Evolutionary conservation across 2,113 vertebrate species (phyloP).

Genomic region (Prinia subflava): DNA sequence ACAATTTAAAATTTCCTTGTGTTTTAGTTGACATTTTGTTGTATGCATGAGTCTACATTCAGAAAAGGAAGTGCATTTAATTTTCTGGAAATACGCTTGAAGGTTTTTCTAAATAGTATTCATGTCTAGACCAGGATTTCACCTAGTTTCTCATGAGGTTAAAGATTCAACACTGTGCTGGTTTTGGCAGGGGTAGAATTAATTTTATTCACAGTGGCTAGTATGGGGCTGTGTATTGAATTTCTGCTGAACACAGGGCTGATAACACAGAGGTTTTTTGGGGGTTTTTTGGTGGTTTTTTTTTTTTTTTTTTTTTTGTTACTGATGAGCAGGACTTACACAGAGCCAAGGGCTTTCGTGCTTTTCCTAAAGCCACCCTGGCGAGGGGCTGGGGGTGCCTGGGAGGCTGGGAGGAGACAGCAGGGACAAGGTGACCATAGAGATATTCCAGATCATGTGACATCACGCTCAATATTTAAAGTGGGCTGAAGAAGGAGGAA

Average conservation of each 20-base stretch:
- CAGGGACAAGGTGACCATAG: not conserved
- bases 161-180: not conserved
- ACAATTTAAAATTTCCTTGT: not conserved
- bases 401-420: not conserved
- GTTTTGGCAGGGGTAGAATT: not conserved
- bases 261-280: not conserved
- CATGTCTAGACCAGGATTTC: not conserved
- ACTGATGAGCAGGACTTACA: not conserved
- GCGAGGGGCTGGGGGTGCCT: rapidly evolving
- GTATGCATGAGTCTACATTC: not conserved
- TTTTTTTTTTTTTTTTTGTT: not conserved
- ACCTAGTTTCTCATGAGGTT: not conserved
- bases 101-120: not conserved
- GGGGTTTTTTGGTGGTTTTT: not conserved
- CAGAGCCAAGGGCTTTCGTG: not conserved
- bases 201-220: not conserved
- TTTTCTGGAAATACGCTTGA: not conserved
- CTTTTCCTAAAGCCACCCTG: rapidly evolving
- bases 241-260: not conserved
- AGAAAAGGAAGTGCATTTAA: not conserved
- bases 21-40: not conserved
- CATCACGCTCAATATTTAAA: not conserved
- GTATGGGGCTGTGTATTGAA: not conserved
- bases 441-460: not conserved
- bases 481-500: not conserved